A percentile compares a stretch with the other conserved stretches of the same genome.
Conservation (phyloP, 2,797 vertebrate species). For the Pseudopleuronectes americanus region DNA sequence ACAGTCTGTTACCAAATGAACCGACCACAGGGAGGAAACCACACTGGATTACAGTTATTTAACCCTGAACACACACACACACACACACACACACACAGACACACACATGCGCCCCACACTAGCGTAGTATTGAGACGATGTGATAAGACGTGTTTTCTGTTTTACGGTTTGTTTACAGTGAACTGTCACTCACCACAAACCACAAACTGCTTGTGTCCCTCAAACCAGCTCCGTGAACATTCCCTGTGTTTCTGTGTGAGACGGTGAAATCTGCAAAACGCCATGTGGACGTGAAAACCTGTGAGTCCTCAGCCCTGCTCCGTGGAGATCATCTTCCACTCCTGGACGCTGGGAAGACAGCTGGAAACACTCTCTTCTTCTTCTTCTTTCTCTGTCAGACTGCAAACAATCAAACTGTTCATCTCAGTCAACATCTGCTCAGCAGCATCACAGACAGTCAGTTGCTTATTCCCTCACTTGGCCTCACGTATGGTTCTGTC, state of each 20-base stretch:
- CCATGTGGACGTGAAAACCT: too few species aligned
- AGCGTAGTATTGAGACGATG: constrained; percentile 29
- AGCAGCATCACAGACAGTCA: too few species aligned
- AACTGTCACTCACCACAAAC: constrained; percentile 17
- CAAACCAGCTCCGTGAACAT: too few species aligned
- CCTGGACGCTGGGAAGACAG: not conserved
- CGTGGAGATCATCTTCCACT: too few species aligned
- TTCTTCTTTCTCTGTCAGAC: not conserved
- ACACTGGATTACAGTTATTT: constrained; percentile 64
- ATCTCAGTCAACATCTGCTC: too few species aligned
- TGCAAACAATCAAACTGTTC: too few species aligned
- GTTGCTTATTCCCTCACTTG: too few species aligned
- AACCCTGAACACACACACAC: constrained; percentile 28
- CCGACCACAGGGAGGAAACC: constrained; percentile 70
- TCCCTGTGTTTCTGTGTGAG: too few species aligned
- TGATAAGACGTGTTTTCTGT: constrained; percentile 53
- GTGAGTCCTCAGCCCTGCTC: too few species aligned
- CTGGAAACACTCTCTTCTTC: not conserved
- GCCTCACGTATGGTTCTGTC: too few species aligned
- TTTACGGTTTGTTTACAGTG: constrained; percentile 42
- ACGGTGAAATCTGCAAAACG: too few species aligned
- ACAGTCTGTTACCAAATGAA: constrained; percentile 62
- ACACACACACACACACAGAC: too few species aligned
- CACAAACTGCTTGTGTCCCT: not conserved
- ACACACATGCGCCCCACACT: constrained; percentile 27